Conservation (phyloP, 2,113 vertebrate species). For the Chascanopsetta lugubris region DNA sequence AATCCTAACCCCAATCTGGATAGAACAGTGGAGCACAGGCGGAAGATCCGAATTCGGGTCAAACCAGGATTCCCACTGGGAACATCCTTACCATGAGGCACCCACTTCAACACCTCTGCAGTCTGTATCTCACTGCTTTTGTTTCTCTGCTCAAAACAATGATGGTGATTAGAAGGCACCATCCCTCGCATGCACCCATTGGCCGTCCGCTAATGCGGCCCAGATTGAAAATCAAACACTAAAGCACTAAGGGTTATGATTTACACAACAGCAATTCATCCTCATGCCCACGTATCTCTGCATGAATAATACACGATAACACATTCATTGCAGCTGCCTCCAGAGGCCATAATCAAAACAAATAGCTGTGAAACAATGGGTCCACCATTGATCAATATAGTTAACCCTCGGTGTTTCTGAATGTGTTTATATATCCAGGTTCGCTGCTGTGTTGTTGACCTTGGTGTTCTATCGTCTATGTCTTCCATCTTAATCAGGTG, state of each 20-base stretch:
- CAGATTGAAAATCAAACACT: background rate
- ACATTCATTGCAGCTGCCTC: background rate
- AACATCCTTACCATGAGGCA: too few species aligned
- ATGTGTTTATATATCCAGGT: conserved; percentile 17
- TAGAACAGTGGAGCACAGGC: too few species aligned
- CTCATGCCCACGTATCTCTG: background rate
- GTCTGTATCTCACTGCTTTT: too few species aligned
- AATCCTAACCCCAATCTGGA: too few species aligned
- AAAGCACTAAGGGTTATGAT: background rate
- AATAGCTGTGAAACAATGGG: background rate
- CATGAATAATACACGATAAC: background rate
- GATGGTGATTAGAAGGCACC: background rate
- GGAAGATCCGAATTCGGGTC: too few species aligned
- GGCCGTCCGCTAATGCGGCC: background rate
- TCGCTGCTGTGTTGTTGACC: conserved; percentile 53
- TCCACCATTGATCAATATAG: background rate
- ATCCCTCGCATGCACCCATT: background rate
- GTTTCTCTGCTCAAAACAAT: background rate
- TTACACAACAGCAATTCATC: background rate
- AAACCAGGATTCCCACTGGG: too few species aligned
- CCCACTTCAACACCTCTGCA: too few species aligned
- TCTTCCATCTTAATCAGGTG: conserved; percentile 66
- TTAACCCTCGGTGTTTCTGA: background rate
- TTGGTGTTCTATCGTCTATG: conserved; percentile 56
- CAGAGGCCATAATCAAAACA: background rate